Percentiles rank a stretch among this genome's conserved stretches.
phyloP scores from a whole-genome alignment of 1,140 invertebrate genomes.

The Drosophila pseudoananassae region DNA sequence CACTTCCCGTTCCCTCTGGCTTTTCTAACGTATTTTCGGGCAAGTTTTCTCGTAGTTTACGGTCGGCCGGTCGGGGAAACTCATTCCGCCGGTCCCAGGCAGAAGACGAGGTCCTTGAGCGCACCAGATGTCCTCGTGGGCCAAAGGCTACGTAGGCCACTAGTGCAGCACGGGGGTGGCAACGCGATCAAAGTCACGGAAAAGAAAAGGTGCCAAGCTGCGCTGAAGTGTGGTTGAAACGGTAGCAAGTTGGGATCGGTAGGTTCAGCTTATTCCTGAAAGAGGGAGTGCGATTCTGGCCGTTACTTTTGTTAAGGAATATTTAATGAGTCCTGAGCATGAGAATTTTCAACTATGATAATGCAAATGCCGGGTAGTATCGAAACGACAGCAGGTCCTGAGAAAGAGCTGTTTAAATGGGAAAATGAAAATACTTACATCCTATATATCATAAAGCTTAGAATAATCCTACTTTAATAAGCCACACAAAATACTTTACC shows the following conservation, averaged over 20 bases:
- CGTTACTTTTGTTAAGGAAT: slow-evolving; percentile 43
- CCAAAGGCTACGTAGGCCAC: slow-evolving; percentile 21
- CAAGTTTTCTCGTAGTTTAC: slow-evolving; percentile 63
- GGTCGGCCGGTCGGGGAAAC: slow-evolving; percentile 52
- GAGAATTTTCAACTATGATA: slow-evolving; percentile 30
- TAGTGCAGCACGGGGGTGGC: slow-evolving; percentile 43
- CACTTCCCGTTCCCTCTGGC: slow-evolving; percentile 1
- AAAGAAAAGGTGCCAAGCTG: slow-evolving; percentile 23
- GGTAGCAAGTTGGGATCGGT: slow-evolving; percentile 24
- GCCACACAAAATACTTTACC: slow-evolving; percentile 19
- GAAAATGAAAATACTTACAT: too few species aligned
- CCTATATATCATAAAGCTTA: not conserved
- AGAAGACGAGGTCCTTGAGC: slow-evolving; percentile 53
- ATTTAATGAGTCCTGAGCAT: slow-evolving; percentile 25
- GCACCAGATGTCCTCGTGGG: slow-evolving; percentile 29
- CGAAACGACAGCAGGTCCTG: too few species aligned
- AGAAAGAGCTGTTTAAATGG: too few species aligned
- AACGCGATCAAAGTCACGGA: slow-evolving; percentile 21
- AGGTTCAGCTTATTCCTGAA: not conserved
- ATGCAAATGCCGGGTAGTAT: slow-evolving; percentile 19
- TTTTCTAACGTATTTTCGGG: slow-evolving; percentile 69
- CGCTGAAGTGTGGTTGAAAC: slow-evolving; percentile 31
- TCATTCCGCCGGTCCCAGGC: slow-evolving; percentile 12
- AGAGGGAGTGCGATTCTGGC: slow-evolving; percentile 11
- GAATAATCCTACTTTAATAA: not conserved